phyloP scores from a whole-genome alignment of 2,888 invertebrate species.

The Deroplatys truncata region DNA sequence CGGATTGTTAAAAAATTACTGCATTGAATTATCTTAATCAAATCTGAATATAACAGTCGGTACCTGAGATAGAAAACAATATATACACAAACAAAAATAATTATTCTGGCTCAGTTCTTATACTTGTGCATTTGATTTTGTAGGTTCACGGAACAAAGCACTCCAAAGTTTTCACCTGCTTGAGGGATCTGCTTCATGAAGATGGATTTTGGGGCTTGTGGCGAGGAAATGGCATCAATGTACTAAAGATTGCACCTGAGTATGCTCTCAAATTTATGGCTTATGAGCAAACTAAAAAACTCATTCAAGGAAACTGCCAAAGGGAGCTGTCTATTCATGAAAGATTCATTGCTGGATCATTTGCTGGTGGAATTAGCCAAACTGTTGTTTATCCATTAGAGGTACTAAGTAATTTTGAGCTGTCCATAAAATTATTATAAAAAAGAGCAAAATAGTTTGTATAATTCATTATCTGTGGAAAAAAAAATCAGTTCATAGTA shows the following conservation, averaged over 20 bases:
- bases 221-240: slow-evolving; percentile 98
- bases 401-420: slow-evolving; percentile 44
- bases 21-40: too few relatives aligned
- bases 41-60: too few relatives aligned
- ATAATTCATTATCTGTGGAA: neutral
- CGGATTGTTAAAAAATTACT: too few relatives aligned
- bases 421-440: too few relatives aligned
- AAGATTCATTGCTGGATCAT: slow-evolving; percentile 88
- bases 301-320: slow-evolving; percentile 74
- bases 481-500: too few relatives aligned
- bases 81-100: too few relatives aligned
- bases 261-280: slow-evolving; percentile 98
- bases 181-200: slow-evolving; percentile 83
- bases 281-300: slow-evolving; percentile 90
- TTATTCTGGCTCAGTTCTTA: slow-evolving; percentile 25
- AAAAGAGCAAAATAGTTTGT: too few relatives aligned
- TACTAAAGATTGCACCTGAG: slow-evolving; percentile 98
- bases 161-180: slow-evolving; percentile 54
- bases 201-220: slow-evolving; percentile 89
- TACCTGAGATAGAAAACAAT: too few relatives aligned
- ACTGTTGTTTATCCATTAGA: slow-evolving; percentile 97
- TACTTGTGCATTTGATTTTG: neutral
- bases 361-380: slow-evolving; percentile 94
- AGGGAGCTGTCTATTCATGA: slow-evolving; percentile 82
- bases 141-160: slow-evolving; percentile 87